phyloP scores from a whole-genome alignment of 2,888 invertebrate genomes.

The Drosophila mulleri region DNA sequence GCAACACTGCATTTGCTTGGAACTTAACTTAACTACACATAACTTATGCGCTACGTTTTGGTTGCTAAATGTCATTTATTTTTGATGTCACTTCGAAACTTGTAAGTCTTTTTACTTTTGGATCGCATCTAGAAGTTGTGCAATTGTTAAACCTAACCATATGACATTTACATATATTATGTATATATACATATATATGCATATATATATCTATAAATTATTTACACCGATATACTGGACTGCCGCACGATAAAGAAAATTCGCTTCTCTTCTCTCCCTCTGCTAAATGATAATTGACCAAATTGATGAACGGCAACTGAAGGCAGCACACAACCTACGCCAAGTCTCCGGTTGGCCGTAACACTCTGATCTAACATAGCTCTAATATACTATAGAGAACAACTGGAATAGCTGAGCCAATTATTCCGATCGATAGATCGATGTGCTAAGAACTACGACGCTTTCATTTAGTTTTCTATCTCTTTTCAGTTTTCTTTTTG shows the following conservation, averaged over 20 bases:
- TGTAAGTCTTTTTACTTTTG: conserved; percentile 71
- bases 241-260: conserved; percentile 38
- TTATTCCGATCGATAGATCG: conserved; percentile 20
- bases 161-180: conserved; percentile 58
- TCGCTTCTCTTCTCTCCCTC: conserved; percentile 2
- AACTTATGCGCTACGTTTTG: conserved; percentile 64
- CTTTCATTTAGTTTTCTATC: neutral
- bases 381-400: conserved; percentile 28
- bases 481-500: conserved; percentile 9
- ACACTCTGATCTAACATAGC: conserved; percentile 31
- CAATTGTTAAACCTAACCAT: conserved; percentile 55
- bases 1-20: conserved; percentile 36
- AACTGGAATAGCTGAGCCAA: conserved; percentile 31
- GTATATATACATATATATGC: neutral
- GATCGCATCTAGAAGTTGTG: conserved; percentile 77
- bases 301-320: conserved; percentile 71
- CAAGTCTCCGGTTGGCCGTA: conserved; percentile 41
- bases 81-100: conserved; percentile 53
- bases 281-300: conserved; percentile 76
- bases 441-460: conserved; percentile 26
- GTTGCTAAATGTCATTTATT: conserved; percentile 37
- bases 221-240: conserved; percentile 69
- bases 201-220: conserved; percentile 51
- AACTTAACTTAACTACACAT: conserved; percentile 62
- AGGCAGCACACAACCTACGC: conserved; percentile 75